Base-by-base conservation (phyloP, 2,113 vertebrate genomes). In the Salvelinus fontinalis region DNA sequence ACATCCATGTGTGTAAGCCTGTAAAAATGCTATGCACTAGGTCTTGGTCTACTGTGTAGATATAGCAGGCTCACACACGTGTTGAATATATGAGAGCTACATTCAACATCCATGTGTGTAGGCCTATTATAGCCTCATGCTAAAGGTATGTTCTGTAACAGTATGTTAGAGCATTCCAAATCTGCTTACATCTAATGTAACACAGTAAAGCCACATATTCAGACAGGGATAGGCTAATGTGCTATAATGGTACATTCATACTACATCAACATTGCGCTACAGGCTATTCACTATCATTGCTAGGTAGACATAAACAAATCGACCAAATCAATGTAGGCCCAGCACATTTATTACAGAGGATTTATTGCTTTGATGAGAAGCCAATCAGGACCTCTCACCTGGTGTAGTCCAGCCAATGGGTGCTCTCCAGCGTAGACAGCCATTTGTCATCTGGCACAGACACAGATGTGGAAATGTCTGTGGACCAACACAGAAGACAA, bases 391-490 rank as follows among this genome's bases (percentile, higher is more conserved):
- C 54, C 13, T 0, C 44, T 82, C 93, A 99, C 97, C 96, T 95
- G 67, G 92, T 91, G 0, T 96, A 94, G 71, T 99, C 96, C 64
- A 98, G 81, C 97, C 97, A 99, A 66, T 81, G 95, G 0, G 95
- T 97, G 48, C 91, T 93, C 82, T 98, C 97, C 90, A 99, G 90
- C 1, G 94, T 94, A 0, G 97, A 98, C 16, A 98, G 91, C 97
- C 97, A 99, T 77, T 96, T 98, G 77, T 98, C 97, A 66, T 98
- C 97, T 0, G 94, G 89, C 7, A 93, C 90, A 0, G 90, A 89
- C 74, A 91, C 88, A 0, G 95, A 92, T 8, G 95, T 90, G 20
- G 94, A 94, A 70, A 94, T 91, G 81, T 97, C 96, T 97, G 83
- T 13, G 51, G 70, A 60, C 9, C n/a, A 3, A 67, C 13, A 0